phyloP scores from a whole-genome alignment of 2,888 invertebrate species.

The Xylota sylvarum region DNA sequence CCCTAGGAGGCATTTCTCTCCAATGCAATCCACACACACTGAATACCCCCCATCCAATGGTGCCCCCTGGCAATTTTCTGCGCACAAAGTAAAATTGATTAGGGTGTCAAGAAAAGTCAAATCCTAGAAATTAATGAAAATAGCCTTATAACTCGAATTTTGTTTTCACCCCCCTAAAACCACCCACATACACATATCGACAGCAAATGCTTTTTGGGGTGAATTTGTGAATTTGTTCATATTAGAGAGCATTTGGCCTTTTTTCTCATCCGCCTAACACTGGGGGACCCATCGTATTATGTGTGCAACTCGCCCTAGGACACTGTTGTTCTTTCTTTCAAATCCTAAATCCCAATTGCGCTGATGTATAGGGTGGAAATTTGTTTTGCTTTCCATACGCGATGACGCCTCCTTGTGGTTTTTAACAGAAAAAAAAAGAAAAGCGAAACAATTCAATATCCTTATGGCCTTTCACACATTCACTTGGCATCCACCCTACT shows the following conservation, averaged over 20 bases:
- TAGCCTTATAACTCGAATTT: slow-evolving; percentile 55
- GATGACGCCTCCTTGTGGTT: slow-evolving; percentile 73
- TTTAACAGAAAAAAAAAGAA: slow-evolving; percentile 28
- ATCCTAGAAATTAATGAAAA: slow-evolving; percentile 71
- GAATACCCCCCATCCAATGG: not conserved
- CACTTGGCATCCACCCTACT: slow-evolving; percentile 6
- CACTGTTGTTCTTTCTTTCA: slow-evolving; percentile 39
- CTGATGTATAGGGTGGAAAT: slow-evolving; percentile 72
- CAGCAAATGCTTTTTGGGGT: slow-evolving; percentile 16
- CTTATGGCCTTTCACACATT: slow-evolving; percentile 68
- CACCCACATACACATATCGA: not conserved
- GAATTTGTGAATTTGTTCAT: slow-evolving; percentile 64
- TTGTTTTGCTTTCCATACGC: slow-evolving; percentile 61
- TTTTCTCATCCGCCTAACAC: slow-evolving; percentile 32
- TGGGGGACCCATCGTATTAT: slow-evolving; percentile 16
- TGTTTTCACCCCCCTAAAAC: slow-evolving; percentile 8
- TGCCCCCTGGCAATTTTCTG: slow-evolving; percentile 32
- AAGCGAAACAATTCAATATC: slow-evolving; percentile 71
- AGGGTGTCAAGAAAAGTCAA: slow-evolving; percentile 73
- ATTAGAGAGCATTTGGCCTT: slow-evolving; percentile 64
- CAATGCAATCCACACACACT: not conserved
- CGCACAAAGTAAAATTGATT: slow-evolving; percentile 70
- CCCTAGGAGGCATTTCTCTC: not conserved
- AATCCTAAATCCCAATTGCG: slow-evolving; percentile 58
- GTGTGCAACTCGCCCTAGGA: slow-evolving; percentile 48